Percentiles rank a stretch among this genome's conserved stretches.
Conservation (phyloP, 2,888 invertebrate genomes). For the Oscheius sp. region DNA sequence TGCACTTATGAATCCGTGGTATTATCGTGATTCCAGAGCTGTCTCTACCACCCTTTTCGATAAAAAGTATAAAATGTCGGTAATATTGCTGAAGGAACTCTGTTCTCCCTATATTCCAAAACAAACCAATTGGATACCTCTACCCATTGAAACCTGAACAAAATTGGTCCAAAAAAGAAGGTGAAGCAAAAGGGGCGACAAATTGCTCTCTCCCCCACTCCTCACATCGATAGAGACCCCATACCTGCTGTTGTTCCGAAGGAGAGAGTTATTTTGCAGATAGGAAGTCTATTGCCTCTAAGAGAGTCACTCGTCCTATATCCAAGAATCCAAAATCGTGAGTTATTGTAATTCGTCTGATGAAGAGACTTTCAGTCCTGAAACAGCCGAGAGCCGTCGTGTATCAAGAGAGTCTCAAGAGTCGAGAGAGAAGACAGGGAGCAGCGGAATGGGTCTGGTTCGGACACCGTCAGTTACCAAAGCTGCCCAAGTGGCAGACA, state of each 20-base stretch:
- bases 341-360: slow-evolving; percentile 4
- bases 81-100: too few species aligned
- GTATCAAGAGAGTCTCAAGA: background rate
- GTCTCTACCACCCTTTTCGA: too few species aligned
- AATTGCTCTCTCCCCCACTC: too few species aligned
- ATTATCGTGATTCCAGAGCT: too few species aligned
- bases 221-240: background rate
- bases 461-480: slow-evolving; percentile 67
- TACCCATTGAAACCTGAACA: background rate
- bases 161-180: background rate
- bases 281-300: slow-evolving; percentile 31
- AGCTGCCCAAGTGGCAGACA: slow-evolving; percentile 68
- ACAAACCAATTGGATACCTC: background rate
- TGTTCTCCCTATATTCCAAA: too few species aligned
- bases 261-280: slow-evolving; percentile 26
- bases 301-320: slow-evolving; percentile 18
- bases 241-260: background rate
- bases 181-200: background rate
- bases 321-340: slow-evolving; percentile 19
- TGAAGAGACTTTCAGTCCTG: slow-evolving; percentile 2
- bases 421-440: background rate
- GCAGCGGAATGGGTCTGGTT: slow-evolving; percentile 33
- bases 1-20: too few species aligned
- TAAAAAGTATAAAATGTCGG: too few species aligned
- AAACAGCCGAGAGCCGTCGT: background rate